Evolutionary conservation across 2,888 invertebrate genomes (phyloP).

Genomic region (Dilophus febrilis): DNA sequence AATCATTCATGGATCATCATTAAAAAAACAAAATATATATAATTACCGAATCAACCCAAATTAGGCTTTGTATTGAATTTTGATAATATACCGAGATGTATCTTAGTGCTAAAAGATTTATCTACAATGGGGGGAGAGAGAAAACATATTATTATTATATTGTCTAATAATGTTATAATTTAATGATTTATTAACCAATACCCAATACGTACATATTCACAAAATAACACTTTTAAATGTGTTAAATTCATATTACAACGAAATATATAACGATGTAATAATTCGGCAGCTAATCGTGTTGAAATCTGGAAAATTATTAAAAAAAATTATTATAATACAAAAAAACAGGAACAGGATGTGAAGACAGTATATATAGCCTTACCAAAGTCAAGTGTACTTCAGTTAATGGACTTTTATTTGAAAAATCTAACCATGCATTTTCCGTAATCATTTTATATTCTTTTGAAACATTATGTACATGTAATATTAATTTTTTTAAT

Average conservation of each 20-base stretch:
- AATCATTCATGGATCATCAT: no score
- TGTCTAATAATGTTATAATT: not conserved
- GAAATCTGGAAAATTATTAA: constrained; percentile 35
- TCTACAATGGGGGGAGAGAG: constrained; percentile 13
- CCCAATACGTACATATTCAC: constrained; percentile 36
- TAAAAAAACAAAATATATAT: no score
- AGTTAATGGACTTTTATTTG: constrained; percentile 35
- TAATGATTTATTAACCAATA: not conserved
- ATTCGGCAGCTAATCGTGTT: constrained; percentile 46
- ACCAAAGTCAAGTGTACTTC: constrained; percentile 38
- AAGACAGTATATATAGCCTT: no score
- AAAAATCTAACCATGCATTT: constrained; percentile 42
- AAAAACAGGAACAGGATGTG: no score
- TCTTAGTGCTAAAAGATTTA: constrained; percentile 27
- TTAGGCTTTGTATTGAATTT: constrained; percentile 25
- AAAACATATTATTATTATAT: not conserved
- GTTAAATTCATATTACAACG: constrained; percentile 53
- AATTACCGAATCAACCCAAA: constrained; percentile 27
- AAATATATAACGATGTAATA: constrained; percentile 43
- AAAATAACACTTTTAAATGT: constrained; percentile 56
- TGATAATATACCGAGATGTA: constrained; percentile 25
- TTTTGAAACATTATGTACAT: constrained; percentile 48
- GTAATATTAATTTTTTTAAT: constrained; percentile 44
- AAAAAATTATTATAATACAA: no score
- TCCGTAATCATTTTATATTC: constrained; percentile 46